Conservation (phyloP, 1,140 invertebrate genomes). For the Onthophagus taurus region DNA sequence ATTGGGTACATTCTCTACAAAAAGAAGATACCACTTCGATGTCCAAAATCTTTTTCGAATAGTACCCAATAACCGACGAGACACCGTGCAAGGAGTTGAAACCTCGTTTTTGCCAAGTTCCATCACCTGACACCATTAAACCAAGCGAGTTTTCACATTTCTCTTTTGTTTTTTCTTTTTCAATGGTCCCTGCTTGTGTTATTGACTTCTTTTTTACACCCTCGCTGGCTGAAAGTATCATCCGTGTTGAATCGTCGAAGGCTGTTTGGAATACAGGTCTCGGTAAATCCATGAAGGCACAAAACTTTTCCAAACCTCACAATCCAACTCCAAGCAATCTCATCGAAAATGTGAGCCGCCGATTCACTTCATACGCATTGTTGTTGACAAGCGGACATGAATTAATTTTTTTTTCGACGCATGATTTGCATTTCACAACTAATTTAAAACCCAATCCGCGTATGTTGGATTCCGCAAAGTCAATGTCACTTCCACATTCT, state of each 20-base stretch:
- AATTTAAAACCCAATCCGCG: background rate
- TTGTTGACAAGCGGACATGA: constrained; percentile 19
- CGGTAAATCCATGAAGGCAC: constrained; percentile 20
- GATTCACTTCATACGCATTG: constrained; percentile 24
- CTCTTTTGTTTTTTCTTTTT: constrained; percentile 10
- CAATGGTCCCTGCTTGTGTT: background rate
- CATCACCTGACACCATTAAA: constrained; percentile 23
- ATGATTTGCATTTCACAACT: background rate
- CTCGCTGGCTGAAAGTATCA: constrained; percentile 13
- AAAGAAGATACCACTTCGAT: constrained; percentile 17
- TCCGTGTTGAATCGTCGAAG: constrained; percentile 14
- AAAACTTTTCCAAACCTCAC: constrained; percentile 18
- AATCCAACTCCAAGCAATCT: constrained; percentile 19
- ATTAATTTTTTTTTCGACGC: constrained; percentile 14
- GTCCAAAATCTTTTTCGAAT: constrained; percentile 23
- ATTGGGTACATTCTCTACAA: constrained; percentile 19
- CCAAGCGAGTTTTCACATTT: constrained; percentile 11
- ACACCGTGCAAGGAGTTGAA: constrained; percentile 24
- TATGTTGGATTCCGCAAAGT: background rate
- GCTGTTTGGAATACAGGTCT: constrained; percentile 2
- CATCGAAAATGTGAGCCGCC: constrained; percentile 20
- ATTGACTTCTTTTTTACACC: constrained; percentile 10
- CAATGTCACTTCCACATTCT: no score
- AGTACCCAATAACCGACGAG: constrained; percentile 20
- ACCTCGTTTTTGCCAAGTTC: constrained; percentile 23